These are phyloP conservation scores for Toxotes chatareus DNA, from an alignment of 2,113 vertebrate species.

Conservation along the genomic window DNA sequence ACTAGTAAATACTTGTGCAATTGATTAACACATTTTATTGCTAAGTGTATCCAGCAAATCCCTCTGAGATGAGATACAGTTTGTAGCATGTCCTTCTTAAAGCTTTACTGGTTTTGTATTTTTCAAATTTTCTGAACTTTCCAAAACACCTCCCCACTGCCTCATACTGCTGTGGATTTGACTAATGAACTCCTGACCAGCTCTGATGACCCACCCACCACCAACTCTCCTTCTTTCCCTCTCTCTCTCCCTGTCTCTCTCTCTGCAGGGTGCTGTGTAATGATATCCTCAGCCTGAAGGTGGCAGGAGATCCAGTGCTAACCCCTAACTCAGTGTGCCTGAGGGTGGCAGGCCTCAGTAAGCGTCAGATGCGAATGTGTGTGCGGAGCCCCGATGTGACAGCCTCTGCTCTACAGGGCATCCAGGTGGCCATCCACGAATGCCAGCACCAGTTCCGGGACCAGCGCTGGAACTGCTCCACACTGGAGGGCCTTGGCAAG, in stretches of 20 bases:
- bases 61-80: constrained; percentile 7
- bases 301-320: constrained; percentile 90
- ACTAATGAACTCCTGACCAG: constrained; percentile 62
- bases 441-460: constrained; percentile 92
- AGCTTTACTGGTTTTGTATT: constrained; percentile 15
- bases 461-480: constrained; percentile 95
- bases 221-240: not conserved
- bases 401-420: constrained; percentile 93
- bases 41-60: constrained; percentile 19
- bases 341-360: constrained; percentile 89
- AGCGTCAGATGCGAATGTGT: constrained; percentile 91
- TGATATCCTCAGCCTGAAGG: constrained; percentile 92
- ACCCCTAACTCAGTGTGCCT: constrained; percentile 92
- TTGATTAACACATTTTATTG: constrained; percentile 42
- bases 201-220: constrained; percentile 35
- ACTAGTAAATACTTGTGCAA: constrained; percentile 31
- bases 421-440: constrained; percentile 93
- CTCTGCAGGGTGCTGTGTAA: constrained; percentile 88
- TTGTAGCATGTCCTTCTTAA: not conserved
- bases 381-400: constrained; percentile 92
- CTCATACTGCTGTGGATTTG: constrained; percentile 48
- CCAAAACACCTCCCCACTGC: constrained; percentile 10
- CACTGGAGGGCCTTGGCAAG: constrained; percentile 87
- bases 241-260: constrained; percentile 4
- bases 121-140: constrained; percentile 22